Evolutionary conservation across 2,888 invertebrate species (phyloP).

Genomic region (Nomada ferruginata): DNA sequence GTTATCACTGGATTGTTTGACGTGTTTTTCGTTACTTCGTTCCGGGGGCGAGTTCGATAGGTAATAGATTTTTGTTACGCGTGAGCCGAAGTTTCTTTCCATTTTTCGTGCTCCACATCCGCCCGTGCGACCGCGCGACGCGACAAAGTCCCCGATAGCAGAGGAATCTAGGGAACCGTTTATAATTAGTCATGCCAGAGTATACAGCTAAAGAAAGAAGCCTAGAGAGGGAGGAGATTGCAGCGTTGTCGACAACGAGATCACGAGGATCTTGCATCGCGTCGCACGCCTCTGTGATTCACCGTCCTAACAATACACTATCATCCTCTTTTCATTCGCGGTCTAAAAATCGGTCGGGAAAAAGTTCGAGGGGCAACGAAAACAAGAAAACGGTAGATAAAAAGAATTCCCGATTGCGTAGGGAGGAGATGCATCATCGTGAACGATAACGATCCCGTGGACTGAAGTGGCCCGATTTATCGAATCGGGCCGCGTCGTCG

Average conservation of each 20-base stretch:
- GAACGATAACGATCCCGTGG: constrained; percentile 45
- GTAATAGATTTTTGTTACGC: neutral
- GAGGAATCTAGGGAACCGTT: constrained; percentile 54
- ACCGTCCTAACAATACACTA: neutral
- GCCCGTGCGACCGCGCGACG: constrained; percentile 1
- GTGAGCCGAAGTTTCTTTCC: neutral
- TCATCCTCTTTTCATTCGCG: neutral
- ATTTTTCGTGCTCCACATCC: neutral
- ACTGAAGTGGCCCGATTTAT: constrained; percentile 36
- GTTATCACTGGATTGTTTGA: neutral
- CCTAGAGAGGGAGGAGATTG: constrained; percentile 42
- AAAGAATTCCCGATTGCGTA: constrained; percentile 29
- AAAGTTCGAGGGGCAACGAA: neutral
- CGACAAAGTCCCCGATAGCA: constrained; percentile 58
- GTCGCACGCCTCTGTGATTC: constrained; percentile 29
- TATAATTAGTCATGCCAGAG: constrained; percentile 64
- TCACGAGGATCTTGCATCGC: constrained; percentile 50
- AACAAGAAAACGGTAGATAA: neutral
- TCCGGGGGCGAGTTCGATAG: neutral
- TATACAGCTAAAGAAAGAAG: constrained; percentile 35
- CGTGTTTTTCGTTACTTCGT: no score
- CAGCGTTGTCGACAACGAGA: constrained; percentile 38
- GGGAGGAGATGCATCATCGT: constrained; percentile 11
- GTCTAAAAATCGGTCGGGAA: neutral
- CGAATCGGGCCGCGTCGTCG: constrained; percentile 39